phyloP scores from a whole-genome alignment of 2,113 vertebrate genomes.

The Erinaceus europaeus region DNA sequence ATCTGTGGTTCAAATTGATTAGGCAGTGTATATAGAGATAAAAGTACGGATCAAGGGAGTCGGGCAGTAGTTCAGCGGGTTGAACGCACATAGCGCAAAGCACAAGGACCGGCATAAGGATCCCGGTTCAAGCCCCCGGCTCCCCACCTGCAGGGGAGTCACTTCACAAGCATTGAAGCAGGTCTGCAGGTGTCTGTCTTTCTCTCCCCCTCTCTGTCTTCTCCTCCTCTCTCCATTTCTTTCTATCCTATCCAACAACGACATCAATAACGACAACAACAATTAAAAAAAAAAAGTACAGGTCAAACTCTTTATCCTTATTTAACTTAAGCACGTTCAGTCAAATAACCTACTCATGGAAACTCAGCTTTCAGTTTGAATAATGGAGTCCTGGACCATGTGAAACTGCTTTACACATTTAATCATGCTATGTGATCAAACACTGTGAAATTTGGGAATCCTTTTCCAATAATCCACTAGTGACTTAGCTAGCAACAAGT shows the following conservation, averaged over 20 bases:
- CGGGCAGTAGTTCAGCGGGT: too few relatives aligned
- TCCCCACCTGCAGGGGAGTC: too few relatives aligned
- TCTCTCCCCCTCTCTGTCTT: too few relatives aligned
- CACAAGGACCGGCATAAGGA: too few relatives aligned
- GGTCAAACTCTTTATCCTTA: background rate
- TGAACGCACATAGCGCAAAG: too few relatives aligned
- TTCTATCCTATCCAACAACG: too few relatives aligned
- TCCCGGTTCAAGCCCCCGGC: too few relatives aligned
- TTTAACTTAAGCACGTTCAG: background rate
- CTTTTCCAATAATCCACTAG: background rate
- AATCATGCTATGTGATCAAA: background rate
- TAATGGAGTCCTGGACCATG: background rate
- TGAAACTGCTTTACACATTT: constrained; percentile 12
- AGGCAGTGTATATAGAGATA: background rate
- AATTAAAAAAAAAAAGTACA: background rate
- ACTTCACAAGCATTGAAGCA: too few relatives aligned
- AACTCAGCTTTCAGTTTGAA: background rate
- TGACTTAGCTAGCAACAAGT: background rate
- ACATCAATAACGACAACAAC: too few relatives aligned
- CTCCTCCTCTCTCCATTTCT: too few relatives aligned
- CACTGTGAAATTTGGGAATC: background rate
- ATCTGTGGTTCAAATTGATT: background rate
- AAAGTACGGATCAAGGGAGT: too few relatives aligned
- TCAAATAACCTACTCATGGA: background rate
- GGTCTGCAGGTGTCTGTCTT: too few relatives aligned